Evolutionary conservation across 2,113 vertebrate species (phyloP).

Genomic region (Eublepharis macularius): DNA sequence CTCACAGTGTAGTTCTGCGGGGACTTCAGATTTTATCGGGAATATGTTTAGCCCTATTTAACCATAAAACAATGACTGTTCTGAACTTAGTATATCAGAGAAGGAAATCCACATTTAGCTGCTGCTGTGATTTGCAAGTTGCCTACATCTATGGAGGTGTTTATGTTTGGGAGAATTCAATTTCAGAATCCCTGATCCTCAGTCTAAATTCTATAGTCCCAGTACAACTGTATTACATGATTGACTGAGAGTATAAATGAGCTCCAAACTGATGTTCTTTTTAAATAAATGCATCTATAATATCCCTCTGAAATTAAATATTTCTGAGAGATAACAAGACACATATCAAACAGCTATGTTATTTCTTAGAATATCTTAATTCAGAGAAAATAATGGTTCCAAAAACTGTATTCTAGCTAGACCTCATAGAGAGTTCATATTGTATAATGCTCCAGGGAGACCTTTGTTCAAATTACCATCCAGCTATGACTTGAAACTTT

Average conservation of each 20-base stretch:
- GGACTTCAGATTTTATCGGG: background rate
- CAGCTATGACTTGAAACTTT: no score
- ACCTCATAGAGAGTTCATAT: no score
- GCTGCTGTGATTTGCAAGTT: background rate
- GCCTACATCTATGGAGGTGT: background rate
- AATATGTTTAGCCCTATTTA: background rate
- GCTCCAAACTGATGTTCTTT: background rate
- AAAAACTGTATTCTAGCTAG: no score
- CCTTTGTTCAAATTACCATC: no score
- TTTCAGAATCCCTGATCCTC: background rate
- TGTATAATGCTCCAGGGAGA: no score
- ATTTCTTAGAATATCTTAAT: no score
- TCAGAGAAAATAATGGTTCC: no score
- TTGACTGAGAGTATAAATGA: background rate
- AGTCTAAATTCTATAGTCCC: background rate
- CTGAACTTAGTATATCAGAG: background rate
- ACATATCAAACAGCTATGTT: no score
- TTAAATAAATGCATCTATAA: background rate
- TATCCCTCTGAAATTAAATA: background rate
- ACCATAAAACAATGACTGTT: background rate
- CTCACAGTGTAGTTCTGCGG: background rate
- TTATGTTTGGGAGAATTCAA: background rate
- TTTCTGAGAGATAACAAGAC: background rate
- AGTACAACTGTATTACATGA: background rate
- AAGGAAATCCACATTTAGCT: background rate